Evolutionary conservation across 2,888 invertebrate genomes (phyloP).

Genomic region (Sturmia bella): DNA sequence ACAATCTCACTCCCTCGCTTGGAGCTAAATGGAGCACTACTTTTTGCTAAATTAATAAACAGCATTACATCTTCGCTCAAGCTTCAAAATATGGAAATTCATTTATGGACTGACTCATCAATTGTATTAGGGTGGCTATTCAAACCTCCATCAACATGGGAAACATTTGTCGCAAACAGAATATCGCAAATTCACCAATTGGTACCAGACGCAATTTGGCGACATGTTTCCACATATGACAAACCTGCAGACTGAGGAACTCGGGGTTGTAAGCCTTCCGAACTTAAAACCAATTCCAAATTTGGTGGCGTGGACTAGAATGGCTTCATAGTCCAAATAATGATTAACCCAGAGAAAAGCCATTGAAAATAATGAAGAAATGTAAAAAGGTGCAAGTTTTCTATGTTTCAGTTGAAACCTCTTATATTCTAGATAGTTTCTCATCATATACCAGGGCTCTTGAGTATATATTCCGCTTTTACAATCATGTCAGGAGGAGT

Average conservation of each 20-base stretch:
- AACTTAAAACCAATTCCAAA: not conserved
- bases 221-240: slow-evolving; percentile 5
- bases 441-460: slow-evolving; percentile 2
- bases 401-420: not conserved
- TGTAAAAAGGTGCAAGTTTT: not conserved
- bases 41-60: slow-evolving; percentile 21
- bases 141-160: slow-evolving; percentile 25
- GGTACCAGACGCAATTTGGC: slow-evolving; percentile 7
- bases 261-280: not conserved
- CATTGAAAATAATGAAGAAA: slow-evolving; percentile 1
- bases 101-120: slow-evolving; percentile 20
- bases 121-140: slow-evolving; percentile 13
- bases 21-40: slow-evolving; percentile 24
- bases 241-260: slow-evolving; percentile 20
- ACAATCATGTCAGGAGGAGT: too few relatives aligned
- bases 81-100: not conserved
- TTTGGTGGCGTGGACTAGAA: not conserved
- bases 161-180: slow-evolving; percentile 27
- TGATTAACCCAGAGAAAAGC: not conserved
- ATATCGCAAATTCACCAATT: slow-evolving; percentile 11
- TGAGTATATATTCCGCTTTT: too few relatives aligned
- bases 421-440: not conserved
- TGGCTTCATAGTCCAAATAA: not conserved
- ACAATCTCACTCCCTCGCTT: slow-evolving; percentile 1
- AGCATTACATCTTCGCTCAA: not conserved